Base-by-base conservation (phyloP, 2,797 vertebrate genomes). In the Chiropotes sagulatus region DNA sequence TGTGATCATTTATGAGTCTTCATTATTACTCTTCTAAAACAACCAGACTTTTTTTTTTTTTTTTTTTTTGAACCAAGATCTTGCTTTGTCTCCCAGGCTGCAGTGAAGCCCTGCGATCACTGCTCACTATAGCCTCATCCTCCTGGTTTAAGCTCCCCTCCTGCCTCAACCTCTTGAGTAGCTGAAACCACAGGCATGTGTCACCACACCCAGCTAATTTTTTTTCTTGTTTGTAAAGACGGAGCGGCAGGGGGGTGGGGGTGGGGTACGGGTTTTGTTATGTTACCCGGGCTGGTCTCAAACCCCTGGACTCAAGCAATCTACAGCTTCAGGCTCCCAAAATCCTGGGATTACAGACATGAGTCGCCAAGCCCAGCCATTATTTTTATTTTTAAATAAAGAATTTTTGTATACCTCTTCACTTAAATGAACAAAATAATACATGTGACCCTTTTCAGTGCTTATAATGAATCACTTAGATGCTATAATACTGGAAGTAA, bases 171-270 rank as follows among this genome's bases (percentile, higher is more conserved):
- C 30, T n/a, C 15, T 33, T 64, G 30, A n/a, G 61, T 64, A 64
- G 15, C 14, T 64, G 30, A 30, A n/a, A 64, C 15, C 15, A 64
- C 61, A 64, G 61, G 3, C 30, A 17, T 64, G 15, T 64, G 61
- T 14, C 61, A 64, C 14, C 61, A 64, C 61, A 64, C 61, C 61
- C 14, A 17, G 4, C 61, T 64, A 64, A 64, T 64, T 64, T 15
- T 7, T 30, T 33, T 64, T 33, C 15, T 64, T 64, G 33, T 64
- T 33, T 64, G 61, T 64, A 64, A 8, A 64, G 15, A 64, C 0
- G 0, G 30, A 33, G 61, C 0, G 0, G 30, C 0, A n/a, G 0
- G 61, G 30, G 30, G 14, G 1, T 2, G 7, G 3, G 7, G 15
- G 15, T 64, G 15, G 30, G 15, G 61, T 33, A 7, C 7, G 1